These are phyloP conservation scores for Oreocharis arfaki DNA, from an alignment of 2,113 vertebrate genomes.

Conservation along the genomic window DNA sequence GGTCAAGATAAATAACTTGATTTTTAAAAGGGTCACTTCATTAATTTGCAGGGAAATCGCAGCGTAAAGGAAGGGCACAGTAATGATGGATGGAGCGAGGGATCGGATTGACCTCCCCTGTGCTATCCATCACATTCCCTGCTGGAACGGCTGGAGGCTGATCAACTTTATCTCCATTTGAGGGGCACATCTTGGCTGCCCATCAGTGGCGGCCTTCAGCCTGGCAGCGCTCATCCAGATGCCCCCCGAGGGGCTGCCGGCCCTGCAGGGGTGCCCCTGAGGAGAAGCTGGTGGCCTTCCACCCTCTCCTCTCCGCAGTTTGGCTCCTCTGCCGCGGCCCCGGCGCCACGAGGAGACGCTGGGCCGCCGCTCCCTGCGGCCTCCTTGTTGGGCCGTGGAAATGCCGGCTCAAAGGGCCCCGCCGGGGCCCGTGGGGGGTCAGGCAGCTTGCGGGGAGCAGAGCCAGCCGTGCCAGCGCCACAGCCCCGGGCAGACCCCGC, in stretches of 20 bases:
- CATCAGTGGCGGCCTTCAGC: neutral
- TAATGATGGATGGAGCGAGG: neutral
- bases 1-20: neutral
- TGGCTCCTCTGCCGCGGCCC: neutral
- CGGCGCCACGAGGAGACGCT: fast-evolving
- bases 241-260: fast-evolving
- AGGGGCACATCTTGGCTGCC: neutral
- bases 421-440: neutral
- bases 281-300: neutral
- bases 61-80: neutral
- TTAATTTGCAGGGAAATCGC: neutral
- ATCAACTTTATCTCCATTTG: neutral
- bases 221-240: fast-evolving
- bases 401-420: neutral
- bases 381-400: neutral
- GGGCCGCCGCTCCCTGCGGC: neutral
- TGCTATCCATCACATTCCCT: neutral
- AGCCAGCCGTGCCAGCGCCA: neutral
- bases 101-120: neutral
- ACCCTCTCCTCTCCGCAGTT: neutral
- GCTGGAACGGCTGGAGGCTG: neutral
- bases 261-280: neutral
- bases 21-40: neutral
- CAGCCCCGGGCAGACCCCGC: neutral
- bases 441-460: neutral